Evolutionary conservation across 2,888 invertebrate species (phyloP).

Genomic region (Chironomus tentans): DNA sequence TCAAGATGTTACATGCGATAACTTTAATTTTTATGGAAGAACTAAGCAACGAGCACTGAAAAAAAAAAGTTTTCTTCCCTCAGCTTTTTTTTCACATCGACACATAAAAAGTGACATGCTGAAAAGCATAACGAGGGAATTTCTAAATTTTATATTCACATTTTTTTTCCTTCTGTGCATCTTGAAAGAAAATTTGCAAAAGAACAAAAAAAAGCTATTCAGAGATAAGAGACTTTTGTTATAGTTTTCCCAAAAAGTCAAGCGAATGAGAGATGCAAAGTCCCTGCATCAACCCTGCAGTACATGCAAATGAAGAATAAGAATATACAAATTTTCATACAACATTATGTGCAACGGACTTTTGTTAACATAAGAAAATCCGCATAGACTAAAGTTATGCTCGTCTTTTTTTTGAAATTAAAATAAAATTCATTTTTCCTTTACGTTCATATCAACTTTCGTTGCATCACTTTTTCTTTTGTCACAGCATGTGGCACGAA

Average conservation of each 20-base stretch:
- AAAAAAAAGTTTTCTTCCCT: background rate
- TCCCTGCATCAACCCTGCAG: too few species aligned
- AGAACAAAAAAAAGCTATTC: background rate
- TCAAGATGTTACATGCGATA: slow-evolving; percentile 23
- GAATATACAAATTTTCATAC: too few species aligned
- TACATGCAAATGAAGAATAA: too few species aligned
- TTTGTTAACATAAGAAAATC: background rate
- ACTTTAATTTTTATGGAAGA: slow-evolving; percentile 10
- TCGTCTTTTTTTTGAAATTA: background rate
- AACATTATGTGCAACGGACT: too few species aligned
- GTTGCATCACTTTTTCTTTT: background rate
- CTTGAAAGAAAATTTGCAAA: background rate
- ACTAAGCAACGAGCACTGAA: background rate
- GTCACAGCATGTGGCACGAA: background rate
- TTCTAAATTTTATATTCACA: background rate
- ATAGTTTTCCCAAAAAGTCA: too few species aligned
- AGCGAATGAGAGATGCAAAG: too few species aligned
- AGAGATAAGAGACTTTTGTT: too few species aligned
- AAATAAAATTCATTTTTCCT: background rate
- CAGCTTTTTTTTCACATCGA: background rate
- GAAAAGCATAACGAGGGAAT: slow-evolving; percentile 4
- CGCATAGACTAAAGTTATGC: background rate
- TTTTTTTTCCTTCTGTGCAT: background rate
- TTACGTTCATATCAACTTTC: background rate
- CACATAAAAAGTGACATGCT: background rate